Evolutionary conservation across 2,113 vertebrate genomes (phyloP), one percentile per base, ranked within the genome.

Genomic region (Corydoras sp.): DNA sequence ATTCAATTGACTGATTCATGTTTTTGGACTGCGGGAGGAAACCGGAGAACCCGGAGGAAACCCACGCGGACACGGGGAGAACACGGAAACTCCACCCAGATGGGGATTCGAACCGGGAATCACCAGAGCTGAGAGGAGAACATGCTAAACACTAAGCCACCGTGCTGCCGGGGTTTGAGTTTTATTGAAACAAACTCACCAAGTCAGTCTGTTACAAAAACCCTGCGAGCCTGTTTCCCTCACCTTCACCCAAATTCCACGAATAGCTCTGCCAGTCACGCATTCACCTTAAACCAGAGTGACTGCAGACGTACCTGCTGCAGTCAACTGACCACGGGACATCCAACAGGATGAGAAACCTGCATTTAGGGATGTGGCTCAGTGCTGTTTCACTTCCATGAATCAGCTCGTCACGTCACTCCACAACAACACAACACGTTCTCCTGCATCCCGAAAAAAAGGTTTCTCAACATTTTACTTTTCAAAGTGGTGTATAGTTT

Each of bases 351-450:
- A 73, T 61, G 56, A 54, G 56, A 76, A 79, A 69, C 60, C 58
- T 56, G 53, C 53, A 59, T 55, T 53, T 51, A 18, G 63, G 49
- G 65, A 71, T 72, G 69, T 70, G 69, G 64, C 58, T 58, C 31
- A 60, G 62, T 56, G 9, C 69, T 10, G 32, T 43, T 62, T 62
- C 32, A 3, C 8, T 59, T 55, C 54, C 18, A 24, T 24, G 18
- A 24, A 24, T 24, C 18, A 24, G 18, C 24, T 13, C 29, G 24
- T 53, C 68, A 14, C 18, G 60, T 15, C 9, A 59, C 43, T 54
- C 58, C 65, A 65, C 50, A 58, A 43, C 29, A 68, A 72, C 66
- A 70, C 60, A 74, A 10, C 61, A 64, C 62, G 65, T n/a, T 77
- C 66, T 73, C 72, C 54, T 61, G 43, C 35, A 43, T 43, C 35